These are phyloP conservation scores for Lithophane socia DNA, from an alignment of 2,888 invertebrate species.

Conservation along the genomic window DNA sequence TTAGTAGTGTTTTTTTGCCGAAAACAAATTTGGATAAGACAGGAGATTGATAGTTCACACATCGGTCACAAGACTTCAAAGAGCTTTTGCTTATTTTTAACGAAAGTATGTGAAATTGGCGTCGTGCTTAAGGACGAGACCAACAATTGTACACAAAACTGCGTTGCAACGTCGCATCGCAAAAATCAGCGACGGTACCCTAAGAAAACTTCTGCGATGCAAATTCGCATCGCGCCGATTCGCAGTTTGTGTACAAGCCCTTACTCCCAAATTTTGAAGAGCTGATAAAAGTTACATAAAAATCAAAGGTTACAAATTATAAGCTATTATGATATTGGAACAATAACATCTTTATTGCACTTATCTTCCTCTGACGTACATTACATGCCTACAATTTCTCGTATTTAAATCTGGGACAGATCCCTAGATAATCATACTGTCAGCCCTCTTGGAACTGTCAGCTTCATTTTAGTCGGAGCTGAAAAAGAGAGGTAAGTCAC, in stretches of 20 bases:
- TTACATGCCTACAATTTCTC: constrained; percentile 34
- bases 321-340: constrained; percentile 49
- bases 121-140: background rate
- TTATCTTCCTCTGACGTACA: constrained; percentile 38
- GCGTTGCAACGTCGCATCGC: no score
- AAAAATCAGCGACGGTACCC: no score
- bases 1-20: no score
- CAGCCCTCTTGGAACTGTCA: constrained; percentile 24
- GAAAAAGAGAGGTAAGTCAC: constrained; percentile 41
- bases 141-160: no score
- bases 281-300: constrained; percentile 48
- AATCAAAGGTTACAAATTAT: constrained; percentile 51
- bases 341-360: constrained; percentile 30
- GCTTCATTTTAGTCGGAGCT: constrained; percentile 25
- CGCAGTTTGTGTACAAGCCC: no score
- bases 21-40: no score
- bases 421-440: constrained; percentile 9
- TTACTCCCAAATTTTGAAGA: constrained; percentile 1
- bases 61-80: background rate
- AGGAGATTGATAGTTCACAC: background rate
- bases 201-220: no score
- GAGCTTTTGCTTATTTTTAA: background rate
- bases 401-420: constrained; percentile 47
- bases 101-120: background rate
- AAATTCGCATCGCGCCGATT: no score